Evolutionary conservation across 2,888 invertebrate species (phyloP).

Genomic region (Ceramica pisi): DNA sequence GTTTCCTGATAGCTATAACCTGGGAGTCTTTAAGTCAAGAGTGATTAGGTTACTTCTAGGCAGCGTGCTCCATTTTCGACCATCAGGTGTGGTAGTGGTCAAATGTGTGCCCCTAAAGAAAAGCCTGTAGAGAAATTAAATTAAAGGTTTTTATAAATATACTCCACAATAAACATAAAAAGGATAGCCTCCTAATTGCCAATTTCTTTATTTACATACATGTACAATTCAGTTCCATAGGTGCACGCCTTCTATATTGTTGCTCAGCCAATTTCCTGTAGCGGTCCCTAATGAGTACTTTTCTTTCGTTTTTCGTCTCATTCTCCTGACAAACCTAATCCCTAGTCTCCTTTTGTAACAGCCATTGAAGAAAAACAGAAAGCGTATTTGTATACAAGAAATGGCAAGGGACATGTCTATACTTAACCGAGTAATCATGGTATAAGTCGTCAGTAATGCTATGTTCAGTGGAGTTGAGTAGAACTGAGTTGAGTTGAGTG

Average conservation of each 20-base stretch:
- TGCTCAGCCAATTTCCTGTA: neutral
- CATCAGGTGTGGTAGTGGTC: too few relatives aligned
- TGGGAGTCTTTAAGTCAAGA: too few relatives aligned
- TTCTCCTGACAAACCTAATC: neutral
- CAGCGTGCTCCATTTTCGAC: too few relatives aligned
- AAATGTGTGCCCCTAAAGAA: too few relatives aligned
- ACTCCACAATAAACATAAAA: neutral
- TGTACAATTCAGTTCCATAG: neutral
- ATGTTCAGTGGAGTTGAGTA: conserved; percentile 13
- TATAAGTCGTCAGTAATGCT: conserved; percentile 29
- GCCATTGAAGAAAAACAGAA: neutral
- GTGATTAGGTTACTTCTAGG: too few relatives aligned
- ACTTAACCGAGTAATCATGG: neutral
- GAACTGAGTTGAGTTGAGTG: conserved; percentile 35
- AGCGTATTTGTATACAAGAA: neutral
- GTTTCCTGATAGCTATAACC: too few relatives aligned
- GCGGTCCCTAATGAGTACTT: neutral
- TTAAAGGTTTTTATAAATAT: too few relatives aligned
- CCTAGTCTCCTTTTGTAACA: neutral
- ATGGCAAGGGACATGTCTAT: neutral
- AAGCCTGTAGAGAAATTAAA: too few relatives aligned
- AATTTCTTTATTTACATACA: neutral
- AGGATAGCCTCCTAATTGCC: neutral
- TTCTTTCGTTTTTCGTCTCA: neutral
- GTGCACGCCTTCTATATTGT: neutral